Conservation (phyloP, 2,888 invertebrate species). For the Monopis laevigella region DNA sequence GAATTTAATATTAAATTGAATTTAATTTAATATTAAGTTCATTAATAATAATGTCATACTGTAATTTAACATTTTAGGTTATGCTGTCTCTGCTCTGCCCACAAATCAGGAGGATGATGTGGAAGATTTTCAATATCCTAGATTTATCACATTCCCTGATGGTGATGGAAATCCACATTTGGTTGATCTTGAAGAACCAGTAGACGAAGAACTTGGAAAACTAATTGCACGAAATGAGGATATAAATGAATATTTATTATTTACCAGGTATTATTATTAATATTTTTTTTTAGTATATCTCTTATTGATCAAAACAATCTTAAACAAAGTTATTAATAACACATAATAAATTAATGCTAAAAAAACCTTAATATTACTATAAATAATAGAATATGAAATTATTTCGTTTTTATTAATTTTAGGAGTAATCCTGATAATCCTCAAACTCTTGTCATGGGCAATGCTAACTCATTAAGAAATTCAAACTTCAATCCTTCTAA, state of each 20-base stretch:
- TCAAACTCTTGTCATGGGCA: conserved; percentile 29
- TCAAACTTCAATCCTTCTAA: conserved; percentile 33
- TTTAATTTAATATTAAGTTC: not conserved
- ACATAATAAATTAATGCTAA: not conserved
- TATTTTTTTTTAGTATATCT: too few relatives aligned
- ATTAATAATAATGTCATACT: not conserved
- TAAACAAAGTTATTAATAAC: not conserved
- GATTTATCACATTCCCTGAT: conserved; percentile 31
- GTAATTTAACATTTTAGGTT: not conserved
- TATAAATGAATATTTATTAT: conserved; percentile 28
- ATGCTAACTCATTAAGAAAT: conserved; percentile 28
- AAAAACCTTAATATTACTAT: not conserved
- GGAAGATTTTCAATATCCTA: not conserved
- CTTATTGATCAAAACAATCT: too few relatives aligned
- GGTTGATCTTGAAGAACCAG: conserved; percentile 38
- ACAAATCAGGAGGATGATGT: not conserved
- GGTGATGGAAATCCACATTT: conserved; percentile 36
- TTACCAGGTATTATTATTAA: conserved; percentile 12
- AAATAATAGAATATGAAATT: not conserved
- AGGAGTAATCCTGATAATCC: conserved; percentile 26
- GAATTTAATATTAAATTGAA: not conserved
- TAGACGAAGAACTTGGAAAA: conserved; percentile 22
- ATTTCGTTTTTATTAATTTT: conserved; percentile 17
- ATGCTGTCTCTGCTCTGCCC: conserved; percentile 8
- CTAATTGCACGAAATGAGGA: conserved; percentile 34